These are phyloP conservation scores for Turnix velox DNA, from an alignment of 2,113 vertebrate genomes.

Conservation along the genomic window DNA sequence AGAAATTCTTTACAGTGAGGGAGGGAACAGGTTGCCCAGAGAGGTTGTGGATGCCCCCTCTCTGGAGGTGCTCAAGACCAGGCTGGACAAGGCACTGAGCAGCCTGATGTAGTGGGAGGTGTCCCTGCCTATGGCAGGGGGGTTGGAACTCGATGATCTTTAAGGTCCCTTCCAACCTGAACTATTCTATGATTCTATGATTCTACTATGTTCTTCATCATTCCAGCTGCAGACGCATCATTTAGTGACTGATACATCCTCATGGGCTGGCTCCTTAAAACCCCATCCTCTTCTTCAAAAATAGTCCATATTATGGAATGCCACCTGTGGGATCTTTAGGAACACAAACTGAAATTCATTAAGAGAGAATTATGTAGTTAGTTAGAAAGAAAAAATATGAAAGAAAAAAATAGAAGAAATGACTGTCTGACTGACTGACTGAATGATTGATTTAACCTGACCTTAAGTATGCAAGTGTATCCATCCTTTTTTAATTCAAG, in stretches of 20 bases:
- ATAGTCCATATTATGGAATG: background rate
- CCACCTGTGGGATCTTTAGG: background rate
- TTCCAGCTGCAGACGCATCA: background rate
- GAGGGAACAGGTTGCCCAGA: no score
- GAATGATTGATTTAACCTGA: background rate
- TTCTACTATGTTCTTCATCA: background rate
- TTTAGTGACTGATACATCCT: background rate
- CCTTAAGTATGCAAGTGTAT: background rate
- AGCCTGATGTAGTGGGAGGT: no score
- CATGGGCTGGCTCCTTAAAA: background rate
- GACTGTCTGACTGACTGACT: background rate
- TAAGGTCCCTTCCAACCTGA: no score
- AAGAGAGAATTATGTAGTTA: background rate
- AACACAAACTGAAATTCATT: background rate
- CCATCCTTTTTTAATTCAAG: background rate
- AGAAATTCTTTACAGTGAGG: no score
- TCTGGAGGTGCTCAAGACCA: no score
- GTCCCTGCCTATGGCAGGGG: no score
- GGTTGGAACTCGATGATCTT: no score
- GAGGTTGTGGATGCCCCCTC: no score
- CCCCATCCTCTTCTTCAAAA: background rate
- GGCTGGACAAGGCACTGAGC: no score
- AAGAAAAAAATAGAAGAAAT: background rate
- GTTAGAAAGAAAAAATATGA: background rate
- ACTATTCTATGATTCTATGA: no score